Conservation (phyloP, 2,797 vertebrate species). For the Myoxocephalus aenaeus region DNA sequence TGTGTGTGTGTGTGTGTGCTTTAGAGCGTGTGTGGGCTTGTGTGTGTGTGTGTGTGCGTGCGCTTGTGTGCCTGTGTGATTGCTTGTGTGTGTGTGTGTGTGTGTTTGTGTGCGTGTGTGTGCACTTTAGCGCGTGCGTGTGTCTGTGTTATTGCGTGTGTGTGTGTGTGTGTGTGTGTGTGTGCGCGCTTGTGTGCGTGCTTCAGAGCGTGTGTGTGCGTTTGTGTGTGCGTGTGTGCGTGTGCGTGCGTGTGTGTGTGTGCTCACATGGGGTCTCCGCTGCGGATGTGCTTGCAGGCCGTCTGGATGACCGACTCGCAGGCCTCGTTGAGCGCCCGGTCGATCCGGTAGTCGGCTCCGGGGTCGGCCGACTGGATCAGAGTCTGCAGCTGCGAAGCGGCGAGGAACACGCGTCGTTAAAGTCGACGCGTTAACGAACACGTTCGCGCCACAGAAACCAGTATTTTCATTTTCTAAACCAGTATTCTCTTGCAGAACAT, state of each 20-base stretch:
- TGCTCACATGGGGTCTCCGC: slow-evolving; percentile 93
- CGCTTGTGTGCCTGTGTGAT: no score
- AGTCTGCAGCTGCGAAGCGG: slow-evolving; percentile 88
- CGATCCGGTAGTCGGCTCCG: slow-evolving; percentile 94
- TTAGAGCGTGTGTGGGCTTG: no score
- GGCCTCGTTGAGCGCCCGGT: slow-evolving; percentile 94
- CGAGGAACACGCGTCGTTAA: neutral
- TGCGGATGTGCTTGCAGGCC: slow-evolving; percentile 96
- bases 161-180: no score
- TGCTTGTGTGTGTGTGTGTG: no score
- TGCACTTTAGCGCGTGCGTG: no score
- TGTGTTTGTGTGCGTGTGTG: no score
- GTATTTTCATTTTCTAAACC: neutral
- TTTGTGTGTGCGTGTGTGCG: no score
- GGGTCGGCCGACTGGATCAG: slow-evolving; percentile 95
- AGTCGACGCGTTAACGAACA: neutral
- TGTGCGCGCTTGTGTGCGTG: no score
- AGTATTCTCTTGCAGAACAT: neutral
- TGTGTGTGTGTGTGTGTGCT: neutral
- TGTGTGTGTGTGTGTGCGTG: no score
- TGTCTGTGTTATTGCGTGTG: no score
- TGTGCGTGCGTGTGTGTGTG: no score
- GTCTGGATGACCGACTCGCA: slow-evolving; percentile 97
- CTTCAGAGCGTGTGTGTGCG: no score
- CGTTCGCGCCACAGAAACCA: neutral